Conservation (phyloP, 2,888 invertebrate species). For the Hemicrepidius hirtus region DNA sequence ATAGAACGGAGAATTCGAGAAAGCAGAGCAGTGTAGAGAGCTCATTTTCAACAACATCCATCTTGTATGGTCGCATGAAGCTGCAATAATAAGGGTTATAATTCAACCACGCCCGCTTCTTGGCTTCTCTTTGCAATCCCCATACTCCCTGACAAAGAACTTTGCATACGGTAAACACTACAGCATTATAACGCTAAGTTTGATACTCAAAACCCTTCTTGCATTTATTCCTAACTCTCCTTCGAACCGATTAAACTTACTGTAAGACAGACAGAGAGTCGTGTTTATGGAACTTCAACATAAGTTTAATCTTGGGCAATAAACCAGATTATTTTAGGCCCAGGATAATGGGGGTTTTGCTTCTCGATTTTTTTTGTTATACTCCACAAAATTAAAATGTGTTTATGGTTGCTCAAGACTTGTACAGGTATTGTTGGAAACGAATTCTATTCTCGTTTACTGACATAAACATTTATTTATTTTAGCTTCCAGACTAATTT, state of each 20-base stretch:
- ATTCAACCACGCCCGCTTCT: slow-evolving; percentile 65
- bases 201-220: slow-evolving; percentile 19
- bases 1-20: slow-evolving; percentile 49
- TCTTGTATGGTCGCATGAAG: slow-evolving; percentile 69
- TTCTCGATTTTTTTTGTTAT: not conserved
- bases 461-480: no score
- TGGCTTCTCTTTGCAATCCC: slow-evolving; percentile 54
- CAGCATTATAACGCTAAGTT: slow-evolving; percentile 44
- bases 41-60: slow-evolving; percentile 70
- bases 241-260: slow-evolving; percentile 2
- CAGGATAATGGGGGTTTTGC: not conserved
- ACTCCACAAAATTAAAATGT: not conserved
- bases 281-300: slow-evolving; percentile 4
- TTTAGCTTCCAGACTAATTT: not conserved
- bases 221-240: not conserved
- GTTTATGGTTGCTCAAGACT: no score
- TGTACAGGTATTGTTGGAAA: no score
- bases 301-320: not conserved
- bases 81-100: slow-evolving; percentile 70
- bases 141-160: slow-evolving; percentile 50
- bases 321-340: slow-evolving; percentile 7
- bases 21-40: slow-evolving; percentile 61
- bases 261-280: slow-evolving; percentile 1
- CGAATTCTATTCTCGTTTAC: no score
- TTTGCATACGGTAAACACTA: slow-evolving; percentile 53